Percentiles rank a stretch among this genome's conserved stretches.
Evolutionary conservation across 2,797 vertebrate species (phyloP).

Genomic region (Myripristis murdjan): DNA sequence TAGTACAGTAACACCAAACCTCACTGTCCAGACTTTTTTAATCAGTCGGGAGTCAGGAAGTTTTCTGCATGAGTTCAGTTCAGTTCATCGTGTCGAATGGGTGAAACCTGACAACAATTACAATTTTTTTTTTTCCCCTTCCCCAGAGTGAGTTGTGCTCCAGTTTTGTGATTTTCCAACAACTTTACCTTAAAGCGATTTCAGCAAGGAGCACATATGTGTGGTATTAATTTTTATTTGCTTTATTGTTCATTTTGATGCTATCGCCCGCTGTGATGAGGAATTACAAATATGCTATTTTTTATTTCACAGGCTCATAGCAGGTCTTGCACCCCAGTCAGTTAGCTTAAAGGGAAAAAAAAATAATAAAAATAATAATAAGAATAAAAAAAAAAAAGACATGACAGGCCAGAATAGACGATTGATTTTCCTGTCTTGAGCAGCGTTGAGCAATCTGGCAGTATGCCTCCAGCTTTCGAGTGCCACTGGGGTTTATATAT

Average conservation of each 20-base stretch:
- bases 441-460: constrained; percentile 15
- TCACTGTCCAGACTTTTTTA: not conserved
- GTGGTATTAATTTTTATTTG: constrained; percentile 41
- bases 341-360: constrained; percentile 33
- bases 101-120: constrained; percentile 12
- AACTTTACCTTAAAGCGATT: not conserved
- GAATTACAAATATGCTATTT: constrained; percentile 40
- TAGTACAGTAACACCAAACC: too few relatives aligned
- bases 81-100: constrained; percentile 2
- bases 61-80: too few relatives aligned
- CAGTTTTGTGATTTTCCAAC: constrained; percentile 33
- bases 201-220: constrained; percentile 24
- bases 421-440: constrained; percentile 45
- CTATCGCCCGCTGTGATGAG: constrained; percentile 18
- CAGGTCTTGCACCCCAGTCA: constrained; percentile 28
- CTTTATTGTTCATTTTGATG: constrained; percentile 31
- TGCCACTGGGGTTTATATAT: constrained; percentile 58
- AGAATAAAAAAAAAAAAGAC: not conserved
- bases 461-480: constrained; percentile 28
- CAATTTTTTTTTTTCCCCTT: not conserved
- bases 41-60: not conserved
- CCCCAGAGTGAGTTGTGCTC: constrained; percentile 29
- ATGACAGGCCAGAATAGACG: constrained; percentile 38
- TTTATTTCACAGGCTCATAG: constrained; percentile 20
- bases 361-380: too few relatives aligned